Conservation (phyloP, 1,140 invertebrate species). For the Anoplolepis gracilipes region DNA sequence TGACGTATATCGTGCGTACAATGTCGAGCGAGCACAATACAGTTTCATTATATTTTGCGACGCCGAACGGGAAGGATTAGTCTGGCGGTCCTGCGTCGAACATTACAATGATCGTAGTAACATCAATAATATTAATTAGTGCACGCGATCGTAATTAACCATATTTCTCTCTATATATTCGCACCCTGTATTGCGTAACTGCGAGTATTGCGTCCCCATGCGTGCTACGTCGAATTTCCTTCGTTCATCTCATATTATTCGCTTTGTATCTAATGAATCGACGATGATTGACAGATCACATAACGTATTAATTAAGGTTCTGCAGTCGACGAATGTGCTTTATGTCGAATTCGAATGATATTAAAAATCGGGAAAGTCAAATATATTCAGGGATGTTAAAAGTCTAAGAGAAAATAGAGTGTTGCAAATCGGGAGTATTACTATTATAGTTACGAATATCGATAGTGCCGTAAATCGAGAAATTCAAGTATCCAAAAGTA, state of each 20-base stretch:
- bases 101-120: neutral
- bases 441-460: too few species aligned
- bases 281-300: slow-evolving; percentile 2
- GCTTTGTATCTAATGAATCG: slow-evolving; percentile 8
- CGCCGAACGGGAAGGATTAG: neutral
- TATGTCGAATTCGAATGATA: neutral
- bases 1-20: too few species aligned
- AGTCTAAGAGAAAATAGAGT: too few species aligned
- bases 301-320: slow-evolving; percentile 34
- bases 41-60: neutral
- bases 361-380: too few species aligned
- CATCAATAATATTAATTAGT: slow-evolving; percentile 16
- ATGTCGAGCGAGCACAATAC: too few species aligned
- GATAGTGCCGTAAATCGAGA: neutral
- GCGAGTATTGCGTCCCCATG: neutral
- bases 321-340: neutral
- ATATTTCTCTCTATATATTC: slow-evolving; percentile 12
- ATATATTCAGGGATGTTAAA: too few species aligned
- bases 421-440: neutral
- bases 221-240: slow-evolving; percentile 9
- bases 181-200: neutral
- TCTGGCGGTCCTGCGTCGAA: neutral
- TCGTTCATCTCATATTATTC: slow-evolving; percentile 22
- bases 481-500: neutral
- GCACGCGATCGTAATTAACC: slow-evolving; percentile 23